phyloP scores from a whole-genome alignment of 1,140 invertebrate genomes.

The Diorhabda elongata region DNA sequence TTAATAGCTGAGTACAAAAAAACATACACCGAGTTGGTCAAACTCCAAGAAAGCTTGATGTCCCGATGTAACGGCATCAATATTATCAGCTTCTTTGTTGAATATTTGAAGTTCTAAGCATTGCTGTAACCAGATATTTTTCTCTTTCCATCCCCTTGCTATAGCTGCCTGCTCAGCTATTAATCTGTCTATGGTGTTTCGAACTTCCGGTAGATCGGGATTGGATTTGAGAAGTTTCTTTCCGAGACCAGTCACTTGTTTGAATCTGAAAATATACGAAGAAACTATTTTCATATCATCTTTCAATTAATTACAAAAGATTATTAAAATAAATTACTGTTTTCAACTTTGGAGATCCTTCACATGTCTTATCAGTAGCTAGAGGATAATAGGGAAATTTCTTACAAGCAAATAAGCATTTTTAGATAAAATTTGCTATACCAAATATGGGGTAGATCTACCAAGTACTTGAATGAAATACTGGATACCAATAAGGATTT shows the following conservation, averaged over 20 bases:
- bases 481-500: no score
- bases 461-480: no score
- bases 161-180: constrained; percentile 73
- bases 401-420: no score
- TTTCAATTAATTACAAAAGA: no score
- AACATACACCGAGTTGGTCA: constrained; percentile 76
- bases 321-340: no score
- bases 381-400: no score
- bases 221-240: constrained; percentile 68
- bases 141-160: constrained; percentile 73
- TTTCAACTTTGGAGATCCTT: no score
- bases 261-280: constrained; percentile 56
- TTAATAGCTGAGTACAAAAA: no score
- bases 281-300: no score
- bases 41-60: constrained; percentile 93
- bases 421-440: no score
- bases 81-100: constrained; percentile 94
- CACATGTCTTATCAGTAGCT: no score
- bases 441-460: no score
- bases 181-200: constrained; percentile 69
- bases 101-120: constrained; percentile 85
- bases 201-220: constrained; percentile 63
- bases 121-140: constrained; percentile 78
- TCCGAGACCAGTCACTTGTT: constrained; percentile 73
- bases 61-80: constrained; percentile 90